phyloP scores from a whole-genome alignment of 2,888 invertebrate genomes.

The Lampropteryx suffumata region DNA sequence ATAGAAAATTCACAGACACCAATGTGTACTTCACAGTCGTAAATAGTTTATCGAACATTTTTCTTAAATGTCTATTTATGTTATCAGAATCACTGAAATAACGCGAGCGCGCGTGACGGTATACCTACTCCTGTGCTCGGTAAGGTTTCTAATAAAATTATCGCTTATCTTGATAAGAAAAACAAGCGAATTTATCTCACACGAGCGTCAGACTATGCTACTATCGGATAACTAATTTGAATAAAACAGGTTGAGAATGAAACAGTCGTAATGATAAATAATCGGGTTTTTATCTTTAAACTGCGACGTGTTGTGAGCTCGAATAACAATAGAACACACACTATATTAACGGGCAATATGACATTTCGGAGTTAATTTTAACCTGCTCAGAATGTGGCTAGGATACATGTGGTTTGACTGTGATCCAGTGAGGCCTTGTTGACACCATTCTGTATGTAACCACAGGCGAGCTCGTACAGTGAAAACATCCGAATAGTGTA shows the following conservation, averaged over 20 bases:
- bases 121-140: constrained; percentile 52
- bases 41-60: constrained; percentile 75
- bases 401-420: neutral
- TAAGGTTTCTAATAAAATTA: constrained; percentile 67
- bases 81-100: constrained; percentile 5
- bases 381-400: constrained; percentile 18
- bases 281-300: constrained; percentile 7
- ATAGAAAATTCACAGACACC: constrained; percentile 67
- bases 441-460: too few relatives aligned
- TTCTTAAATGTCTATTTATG: constrained; percentile 29
- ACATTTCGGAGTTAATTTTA: constrained; percentile 36
- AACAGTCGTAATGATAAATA: neutral
- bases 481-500: too few relatives aligned
- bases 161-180: constrained; percentile 78
- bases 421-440: constrained; percentile 15
- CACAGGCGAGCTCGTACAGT: too few relatives aligned
- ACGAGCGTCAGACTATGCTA: constrained; percentile 19
- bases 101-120: constrained; percentile 50
- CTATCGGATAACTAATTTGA: constrained; percentile 24
- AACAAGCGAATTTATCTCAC: constrained; percentile 70
- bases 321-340: constrained; percentile 30
- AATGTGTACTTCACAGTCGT: constrained; percentile 73
- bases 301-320: constrained; percentile 15
- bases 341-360: constrained; percentile 29
- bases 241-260: constrained; percentile 10